A percentile compares a stretch with the other conserved stretches of the same genome.
These are phyloP conservation scores for Drosophila ustulata DNA, from an alignment of 2,888 invertebrate genomes.

Conservation along the genomic window DNA sequence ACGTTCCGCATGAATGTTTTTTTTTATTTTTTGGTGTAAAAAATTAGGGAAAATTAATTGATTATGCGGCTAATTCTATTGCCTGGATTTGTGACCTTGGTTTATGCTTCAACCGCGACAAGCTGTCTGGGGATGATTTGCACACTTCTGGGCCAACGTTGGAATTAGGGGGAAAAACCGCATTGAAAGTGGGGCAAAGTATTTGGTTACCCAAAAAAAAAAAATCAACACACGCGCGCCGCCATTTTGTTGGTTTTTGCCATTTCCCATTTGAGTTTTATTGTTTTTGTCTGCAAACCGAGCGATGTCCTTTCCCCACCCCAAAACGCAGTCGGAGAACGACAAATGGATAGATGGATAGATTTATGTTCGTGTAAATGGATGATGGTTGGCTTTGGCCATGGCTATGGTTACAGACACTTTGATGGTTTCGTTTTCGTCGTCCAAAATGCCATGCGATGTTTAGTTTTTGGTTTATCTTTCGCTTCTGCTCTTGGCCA, in stretches of 20 bases:
- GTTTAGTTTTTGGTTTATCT: conserved; percentile 21
- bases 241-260: conserved; percentile 52
- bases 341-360: conserved; percentile 27
- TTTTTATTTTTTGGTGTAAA: not conserved
- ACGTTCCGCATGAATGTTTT: conserved; percentile 3
- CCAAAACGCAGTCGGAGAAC: conserved; percentile 2
- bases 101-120: conserved; percentile 30
- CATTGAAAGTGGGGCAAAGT: conserved; percentile 29
- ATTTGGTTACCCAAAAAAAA: conserved; percentile 26
- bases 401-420: conserved; percentile 37
- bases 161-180: conserved; percentile 30
- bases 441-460: conserved; percentile 15
- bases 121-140: conserved; percentile 27
- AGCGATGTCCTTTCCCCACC: conserved; percentile 2
- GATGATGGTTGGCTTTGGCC: conserved; percentile 29
- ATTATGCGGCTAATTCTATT: conserved; percentile 12
- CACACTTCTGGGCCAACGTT: conserved; percentile 15
- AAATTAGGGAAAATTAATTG: conserved; percentile 21
- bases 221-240: conserved; percentile 47
- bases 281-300: conserved; percentile 53
- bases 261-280: conserved; percentile 42
- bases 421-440: conserved; percentile 46
- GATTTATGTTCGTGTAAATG: conserved; percentile 53
- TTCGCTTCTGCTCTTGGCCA: conserved; percentile 16
- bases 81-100: conserved; percentile 20